Evolutionary conservation across 2,888 invertebrate species (phyloP), one percentile per base, ranked within the genome.

Genomic region (Eristalis pertinax): DNA sequence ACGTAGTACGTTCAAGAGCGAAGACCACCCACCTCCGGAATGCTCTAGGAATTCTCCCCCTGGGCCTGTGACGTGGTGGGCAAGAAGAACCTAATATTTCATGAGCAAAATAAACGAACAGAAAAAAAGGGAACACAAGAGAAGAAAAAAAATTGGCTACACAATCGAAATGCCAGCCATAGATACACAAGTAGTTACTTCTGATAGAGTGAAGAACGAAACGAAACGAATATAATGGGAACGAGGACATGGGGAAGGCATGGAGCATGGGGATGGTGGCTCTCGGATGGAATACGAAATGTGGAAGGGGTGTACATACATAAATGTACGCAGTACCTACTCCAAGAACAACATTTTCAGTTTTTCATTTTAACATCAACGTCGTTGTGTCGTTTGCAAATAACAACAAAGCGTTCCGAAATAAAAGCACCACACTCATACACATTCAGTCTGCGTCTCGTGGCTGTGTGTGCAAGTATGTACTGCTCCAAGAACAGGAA

Each of bases 151-250:
- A 87, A 87, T 77, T 87, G 84, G 84, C 87, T 76, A 77, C 84
- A 87, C 87, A 87, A 87, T 87, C 68, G 79, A 87, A 87, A 84
- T 69, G 69, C 84, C 75, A 87, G 64, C 84, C 80, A 79, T 80
- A 87, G 87, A 87, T 87, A 87, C 87, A 87, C 87, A 87, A 83
- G 87, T 87, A 87, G 86, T 87, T 84, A 84, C 84, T 87, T 80
- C 60, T 86, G 86, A 75, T 83, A 83, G 75, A 86, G 75, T 70
- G 78, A 67, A 75, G 75, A 67, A 65, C 70, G 63, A 68, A 67
- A 65, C 70, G 63, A 68, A 29, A 26, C 60, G 60, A 50, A 19
- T 50, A 50, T 77, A 77, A 80, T 75, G 69, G 78, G 82, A 8
- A 50, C 50, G 50, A 50, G 50, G 50, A 50, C 50, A 50, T 50